Base-by-base conservation (phyloP, 1,140 invertebrate genomes). In the Leptinotarsa defecta region DNA sequence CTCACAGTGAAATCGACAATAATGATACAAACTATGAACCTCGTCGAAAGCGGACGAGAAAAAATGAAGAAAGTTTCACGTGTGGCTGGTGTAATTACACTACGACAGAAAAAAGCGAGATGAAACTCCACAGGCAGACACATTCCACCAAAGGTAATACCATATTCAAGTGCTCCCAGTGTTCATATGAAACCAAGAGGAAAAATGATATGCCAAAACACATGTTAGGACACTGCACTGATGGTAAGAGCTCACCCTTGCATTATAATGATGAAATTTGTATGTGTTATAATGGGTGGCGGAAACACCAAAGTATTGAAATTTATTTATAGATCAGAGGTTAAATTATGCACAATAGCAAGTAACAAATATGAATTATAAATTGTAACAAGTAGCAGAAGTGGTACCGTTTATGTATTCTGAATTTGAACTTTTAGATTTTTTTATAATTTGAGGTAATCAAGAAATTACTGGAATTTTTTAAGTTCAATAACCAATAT, bases 161-260 rank as follows among this genome's bases (percentile, higher is more conserved):
- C 8, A 63, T 73, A 20, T 43, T 73, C 63, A 68, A 70, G 19
- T 80, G 79, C 70, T 70, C 76, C 0, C 73, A 78, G 67, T 80
- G 79, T 62, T 43, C 75, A 1, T 80, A 80, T 69, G 73, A 75
- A 43, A 80, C 79, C 17, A 76, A 75, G 64, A 68, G 79, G 62
- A 80, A 77, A 34, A 74, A 71, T 52, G 79, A 80, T 74, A 80
- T 80, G 79, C 77, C 79, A 3, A 80, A 80, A 63, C 79, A 80
- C 75, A 71, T 80, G 64, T 57, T 80, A 13, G 76, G 71, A 49
- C 79, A 80, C 63, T 80, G 79, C 48, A 68, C 68, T 27, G 76
- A 75, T 63, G 78, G 78, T 79, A 79, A 57, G 52, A 19, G 17
- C 34, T 2, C 8, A 11, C 34, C 34, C 34, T 43, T 43, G 2